A percentile compares a stretch with the other conserved stretches of the same genome.
Conservation (phyloP, 2,888 invertebrate species). For the Cantharis rustica region DNA sequence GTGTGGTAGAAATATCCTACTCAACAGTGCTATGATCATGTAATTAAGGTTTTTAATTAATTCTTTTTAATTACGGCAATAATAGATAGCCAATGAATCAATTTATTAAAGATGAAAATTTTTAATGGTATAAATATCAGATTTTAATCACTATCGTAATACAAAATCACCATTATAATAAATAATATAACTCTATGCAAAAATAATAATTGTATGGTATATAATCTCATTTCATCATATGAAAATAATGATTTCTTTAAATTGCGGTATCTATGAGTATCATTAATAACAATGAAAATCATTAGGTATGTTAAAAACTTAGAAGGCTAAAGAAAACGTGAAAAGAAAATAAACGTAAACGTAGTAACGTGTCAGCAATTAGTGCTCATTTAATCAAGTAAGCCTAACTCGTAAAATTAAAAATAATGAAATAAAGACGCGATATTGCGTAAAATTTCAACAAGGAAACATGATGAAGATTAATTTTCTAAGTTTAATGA, state of each 20-base stretch:
- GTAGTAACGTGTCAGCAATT: not conserved
- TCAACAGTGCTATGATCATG: too few species aligned
- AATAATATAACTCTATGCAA: too few species aligned
- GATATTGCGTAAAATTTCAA: slow-evolving; percentile 6
- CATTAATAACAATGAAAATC: not conserved
- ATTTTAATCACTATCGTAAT: too few species aligned
- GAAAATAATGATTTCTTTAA: not conserved
- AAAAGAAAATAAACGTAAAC: not conserved
- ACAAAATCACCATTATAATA: too few species aligned
- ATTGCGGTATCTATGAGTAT: not conserved
- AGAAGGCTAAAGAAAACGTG: not conserved
- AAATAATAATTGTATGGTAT: too few species aligned
- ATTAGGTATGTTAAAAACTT: not conserved
- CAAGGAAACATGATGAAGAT: slow-evolving; percentile 11
- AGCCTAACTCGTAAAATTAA: not conserved
- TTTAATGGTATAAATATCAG: too few species aligned
- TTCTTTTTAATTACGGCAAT: too few species aligned
- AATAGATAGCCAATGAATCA: too few species aligned
- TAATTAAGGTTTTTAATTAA: too few species aligned
- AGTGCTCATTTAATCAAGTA: not conserved
- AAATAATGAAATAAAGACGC: slow-evolving; percentile 4
- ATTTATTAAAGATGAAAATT: too few species aligned
- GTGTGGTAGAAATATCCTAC: too few species aligned
- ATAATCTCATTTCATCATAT: not conserved
- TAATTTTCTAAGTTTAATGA: slow-evolving; percentile 20